These are phyloP conservation scores for Drosophila mercatorum DNA, from an alignment of 2,888 invertebrate species.

Conservation along the genomic window DNA sequence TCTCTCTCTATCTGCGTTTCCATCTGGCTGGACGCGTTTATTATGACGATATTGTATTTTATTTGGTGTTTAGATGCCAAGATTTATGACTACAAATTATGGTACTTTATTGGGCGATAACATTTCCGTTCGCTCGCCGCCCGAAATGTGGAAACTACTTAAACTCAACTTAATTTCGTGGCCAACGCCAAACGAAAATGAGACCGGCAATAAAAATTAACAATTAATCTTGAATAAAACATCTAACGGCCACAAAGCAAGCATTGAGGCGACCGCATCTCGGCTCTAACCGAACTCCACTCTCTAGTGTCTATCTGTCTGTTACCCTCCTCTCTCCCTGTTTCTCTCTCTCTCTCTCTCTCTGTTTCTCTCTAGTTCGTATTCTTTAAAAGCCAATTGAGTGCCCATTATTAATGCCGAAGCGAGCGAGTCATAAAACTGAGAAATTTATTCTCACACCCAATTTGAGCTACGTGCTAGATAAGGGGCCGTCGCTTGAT, in stretches of 20 bases:
- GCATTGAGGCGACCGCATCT: conserved; percentile 13
- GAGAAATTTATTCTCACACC: conserved; percentile 81
- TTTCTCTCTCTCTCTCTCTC: background rate
- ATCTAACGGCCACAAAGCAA: conserved; percentile 62
- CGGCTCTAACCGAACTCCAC: background rate
- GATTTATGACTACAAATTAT: conserved; percentile 81
- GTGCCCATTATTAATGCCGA: conserved; percentile 73
- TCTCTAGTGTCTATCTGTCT: background rate
- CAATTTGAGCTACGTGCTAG: conserved; percentile 68
- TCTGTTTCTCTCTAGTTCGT: conserved; percentile 14
- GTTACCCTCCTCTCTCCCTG: background rate
- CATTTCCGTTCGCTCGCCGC: conserved; percentile 71
- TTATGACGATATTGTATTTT: conserved; percentile 65
- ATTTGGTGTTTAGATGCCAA: conserved; percentile 75
- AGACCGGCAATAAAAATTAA: conserved; percentile 72
- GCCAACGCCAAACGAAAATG: conserved; percentile 52
- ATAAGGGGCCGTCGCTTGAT: conserved; percentile 51
- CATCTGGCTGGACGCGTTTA: conserved; percentile 42
- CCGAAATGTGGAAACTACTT: conserved; percentile 50
- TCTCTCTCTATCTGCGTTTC: conserved; percentile 12
- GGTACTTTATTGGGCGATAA: conserved; percentile 77
- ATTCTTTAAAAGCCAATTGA: conserved; percentile 61
- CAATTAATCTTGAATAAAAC: conserved; percentile 76
- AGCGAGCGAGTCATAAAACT: conserved; percentile 68
- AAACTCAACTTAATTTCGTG: conserved; percentile 71